Evolutionary conservation across 2,888 invertebrate genomes (phyloP).

Genomic region (Dasysyrphus tricinctus): DNA sequence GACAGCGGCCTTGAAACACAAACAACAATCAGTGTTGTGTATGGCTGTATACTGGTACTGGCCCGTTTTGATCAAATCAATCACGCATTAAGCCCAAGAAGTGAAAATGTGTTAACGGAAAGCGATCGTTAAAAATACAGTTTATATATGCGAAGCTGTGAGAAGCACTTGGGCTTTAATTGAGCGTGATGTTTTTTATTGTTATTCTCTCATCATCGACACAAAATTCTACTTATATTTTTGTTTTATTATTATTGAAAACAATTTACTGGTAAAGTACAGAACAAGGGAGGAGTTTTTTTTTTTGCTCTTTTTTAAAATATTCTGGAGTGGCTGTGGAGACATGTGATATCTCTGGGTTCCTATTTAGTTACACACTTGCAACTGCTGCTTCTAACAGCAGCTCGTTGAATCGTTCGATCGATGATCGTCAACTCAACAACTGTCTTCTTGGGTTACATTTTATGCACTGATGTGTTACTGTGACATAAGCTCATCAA

Average conservation of each 20-base stretch:
- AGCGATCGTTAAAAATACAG: constrained; percentile 27
- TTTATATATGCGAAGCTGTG: constrained; percentile 8
- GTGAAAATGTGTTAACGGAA: constrained; percentile 40
- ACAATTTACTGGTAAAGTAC: constrained; percentile 38
- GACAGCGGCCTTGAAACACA: constrained; percentile 53
- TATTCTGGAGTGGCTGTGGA: neutral
- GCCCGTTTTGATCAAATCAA: constrained; percentile 52
- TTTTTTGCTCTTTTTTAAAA: neutral
- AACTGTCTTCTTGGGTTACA: constrained; percentile 58
- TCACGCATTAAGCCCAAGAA: constrained; percentile 51
- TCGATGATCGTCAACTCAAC: neutral
- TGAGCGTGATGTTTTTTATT: constrained; percentile 57
- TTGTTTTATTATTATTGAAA: constrained; percentile 14
- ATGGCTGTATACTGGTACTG: constrained; percentile 17
- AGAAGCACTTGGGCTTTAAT: constrained; percentile 53
- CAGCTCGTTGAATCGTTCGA: constrained; percentile 18
- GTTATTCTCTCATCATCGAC: constrained; percentile 45
- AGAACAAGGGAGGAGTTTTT: constrained; percentile 7
- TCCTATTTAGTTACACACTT: constrained; percentile 65
- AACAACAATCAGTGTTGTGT: constrained; percentile 20
- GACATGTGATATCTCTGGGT: constrained; percentile 63
- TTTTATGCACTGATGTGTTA: constrained; percentile 63
- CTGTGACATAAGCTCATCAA: constrained; percentile 66
- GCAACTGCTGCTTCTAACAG: constrained; percentile 17
- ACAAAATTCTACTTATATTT: constrained; percentile 37